A percentile compares a stretch with the other conserved stretches of the same genome.
Conservation (phyloP, 35 echinoderm and acorn worm genomes). For the Acanthaster planci region DNA sequence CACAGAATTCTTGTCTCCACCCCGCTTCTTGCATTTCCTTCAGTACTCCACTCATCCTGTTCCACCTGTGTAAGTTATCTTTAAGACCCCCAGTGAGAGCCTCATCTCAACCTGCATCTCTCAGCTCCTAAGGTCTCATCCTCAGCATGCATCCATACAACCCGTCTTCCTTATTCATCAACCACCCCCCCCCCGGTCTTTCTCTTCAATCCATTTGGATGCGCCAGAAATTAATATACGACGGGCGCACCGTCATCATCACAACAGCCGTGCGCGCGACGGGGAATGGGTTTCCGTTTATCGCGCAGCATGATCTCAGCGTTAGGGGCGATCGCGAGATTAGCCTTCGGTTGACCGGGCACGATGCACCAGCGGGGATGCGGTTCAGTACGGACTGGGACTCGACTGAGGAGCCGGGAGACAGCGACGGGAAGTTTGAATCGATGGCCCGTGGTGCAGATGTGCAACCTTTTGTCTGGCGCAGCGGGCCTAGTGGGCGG, state of each 20-base stretch:
- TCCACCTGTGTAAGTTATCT: not conserved
- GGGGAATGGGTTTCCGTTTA: not conserved
- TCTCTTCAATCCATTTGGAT: not conserved
- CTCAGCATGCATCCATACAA: not conserved
- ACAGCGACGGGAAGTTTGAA: not conserved
- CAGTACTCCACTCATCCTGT: too few species aligned
- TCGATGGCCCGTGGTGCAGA: constrained; percentile 3
- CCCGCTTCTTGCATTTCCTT: too few species aligned
- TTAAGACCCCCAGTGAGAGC: not conserved
- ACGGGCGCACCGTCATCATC: too few species aligned
- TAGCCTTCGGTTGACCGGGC: constrained; percentile 14
- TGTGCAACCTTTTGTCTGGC: constrained; percentile 19
- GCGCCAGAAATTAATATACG: not conserved
- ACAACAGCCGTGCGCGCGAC: too few species aligned
- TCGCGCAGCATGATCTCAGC: not conserved
- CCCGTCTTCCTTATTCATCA: not conserved
- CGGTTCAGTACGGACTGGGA: too few species aligned
- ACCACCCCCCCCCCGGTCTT: not conserved
- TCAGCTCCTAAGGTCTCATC: not conserved
- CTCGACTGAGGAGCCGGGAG: too few species aligned
- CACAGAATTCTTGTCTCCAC: too few species aligned
- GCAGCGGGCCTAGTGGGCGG: not conserved
- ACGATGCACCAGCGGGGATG: not conserved
- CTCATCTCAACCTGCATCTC: not conserved
- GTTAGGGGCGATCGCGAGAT: not conserved